These are phyloP conservation scores for Xylota segnis DNA, from an alignment of 2,888 invertebrate genomes.

Conservation along the genomic window DNA sequence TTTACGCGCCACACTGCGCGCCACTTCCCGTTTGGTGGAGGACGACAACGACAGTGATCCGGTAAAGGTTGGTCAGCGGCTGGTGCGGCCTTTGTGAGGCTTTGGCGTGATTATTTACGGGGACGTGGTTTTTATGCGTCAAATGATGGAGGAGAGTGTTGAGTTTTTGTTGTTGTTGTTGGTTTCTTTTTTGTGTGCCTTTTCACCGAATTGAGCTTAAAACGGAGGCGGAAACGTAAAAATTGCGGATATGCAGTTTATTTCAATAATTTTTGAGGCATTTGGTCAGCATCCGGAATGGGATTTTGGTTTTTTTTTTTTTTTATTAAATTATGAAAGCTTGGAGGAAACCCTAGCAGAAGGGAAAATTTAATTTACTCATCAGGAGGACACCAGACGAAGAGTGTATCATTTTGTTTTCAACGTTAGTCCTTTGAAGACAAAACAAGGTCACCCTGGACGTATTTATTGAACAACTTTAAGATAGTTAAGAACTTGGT, in stretches of 20 bases:
- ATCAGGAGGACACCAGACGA: no score
- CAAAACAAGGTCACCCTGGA: no score
- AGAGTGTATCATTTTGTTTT: no score
- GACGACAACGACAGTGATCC: neutral
- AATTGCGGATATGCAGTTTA: slow-evolving; percentile 65
- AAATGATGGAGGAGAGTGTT: slow-evolving; percentile 53
- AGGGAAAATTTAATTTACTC: no score
- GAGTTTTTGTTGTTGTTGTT: slow-evolving; percentile 27
- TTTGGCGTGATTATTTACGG: slow-evolving; percentile 66
- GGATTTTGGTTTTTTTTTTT: slow-evolving; percentile 11
- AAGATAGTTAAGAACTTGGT: no score
- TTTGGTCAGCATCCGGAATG: slow-evolving; percentile 21
- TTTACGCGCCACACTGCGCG: slow-evolving; percentile 71
- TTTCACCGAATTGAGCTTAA: slow-evolving; percentile 35
- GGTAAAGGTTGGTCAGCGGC: slow-evolving; percentile 15
- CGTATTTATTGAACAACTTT: no score
- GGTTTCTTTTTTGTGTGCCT: slow-evolving; percentile 29
- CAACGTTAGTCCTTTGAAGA: no score
- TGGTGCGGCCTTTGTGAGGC: slow-evolving; percentile 34
- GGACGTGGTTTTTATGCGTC: slow-evolving; percentile 65
- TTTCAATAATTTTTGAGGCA: slow-evolving; percentile 54
- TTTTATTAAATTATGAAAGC: no score
- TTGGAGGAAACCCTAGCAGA: no score
- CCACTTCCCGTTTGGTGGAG: slow-evolving; percentile 55
- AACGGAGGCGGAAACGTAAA: slow-evolving; percentile 62